Evolutionary conservation across 2,113 vertebrate species (phyloP), one percentile per base, ranked within the genome.

Genomic region (Heteronetta atricapilla): DNA sequence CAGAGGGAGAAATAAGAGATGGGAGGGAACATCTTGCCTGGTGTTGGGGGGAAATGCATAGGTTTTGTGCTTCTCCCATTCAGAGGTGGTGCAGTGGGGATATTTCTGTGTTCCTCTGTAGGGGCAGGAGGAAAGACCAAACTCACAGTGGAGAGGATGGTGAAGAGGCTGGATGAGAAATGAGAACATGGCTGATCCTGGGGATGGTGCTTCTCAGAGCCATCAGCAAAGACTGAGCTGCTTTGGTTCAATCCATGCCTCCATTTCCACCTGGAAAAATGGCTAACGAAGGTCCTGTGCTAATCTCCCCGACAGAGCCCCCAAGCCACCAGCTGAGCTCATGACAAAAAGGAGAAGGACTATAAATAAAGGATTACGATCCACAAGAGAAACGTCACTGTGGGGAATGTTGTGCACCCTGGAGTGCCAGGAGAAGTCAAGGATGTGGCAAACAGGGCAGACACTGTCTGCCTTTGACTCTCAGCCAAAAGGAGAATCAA

Each of bases 1-100:
- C 42, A 42, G 46, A 69, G 25, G 28, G 58, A 78, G 90, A 69
- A 48, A 2, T 1, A 14, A 11, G 50, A 15, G 68, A 23, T 28
- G 50, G 46, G 46, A 63, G 16, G 34, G 82, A 22, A 44, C 3
- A 1, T 4, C 15, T 46, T 46, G 42, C 19, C 14, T 42, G 6
- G 3, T 0, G 19, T 7, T 10, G 31, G 48, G 36, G 36, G 42
- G 46, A 68, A 64, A 1, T 6, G 8, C 42, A 6, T 0, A 0
- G 3, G 50, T 2, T 75, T 67, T 88, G 92, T 58, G 67, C 40
- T 90, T 89, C 75, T 91, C 53, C 55, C 6, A 3, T 7, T 11
- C 18, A 21, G 52, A 44, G 56, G 3, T 2, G n/a, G 68, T 4
- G 22, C 2, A 6, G 2, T 3, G 80, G 46, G 82, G 60, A 14